Base-by-base conservation (phyloP, 1,140 invertebrate genomes). In the Bombus haemorrhoidalis region DNA sequence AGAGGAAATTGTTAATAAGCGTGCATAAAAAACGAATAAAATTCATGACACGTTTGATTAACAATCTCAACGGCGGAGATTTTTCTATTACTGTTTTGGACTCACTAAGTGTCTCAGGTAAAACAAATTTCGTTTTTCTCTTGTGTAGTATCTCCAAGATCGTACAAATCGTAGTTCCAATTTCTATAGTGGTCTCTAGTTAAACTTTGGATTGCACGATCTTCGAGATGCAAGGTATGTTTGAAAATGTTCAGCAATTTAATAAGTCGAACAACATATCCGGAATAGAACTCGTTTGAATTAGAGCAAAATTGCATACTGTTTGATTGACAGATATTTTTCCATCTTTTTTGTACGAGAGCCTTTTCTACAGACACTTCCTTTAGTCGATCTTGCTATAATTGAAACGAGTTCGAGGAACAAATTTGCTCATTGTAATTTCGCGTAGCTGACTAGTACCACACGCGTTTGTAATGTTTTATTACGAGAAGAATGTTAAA, bases 291-390 rank as follows among this genome's bases (percentile, higher is more conserved):
- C 28, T 72, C 13, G 34, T 32, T 72, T 32, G 32, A 66, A 43
- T 32, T 32, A 22, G 32, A 34, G 57, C 57, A 34, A 41, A 72
- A 22, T 8, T 13, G n/a, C 18, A 37, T 32, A 41, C 74, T n/a
- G n/a, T 22, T 75, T 82, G 25, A 75, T 74, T 66, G 12, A 78
- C n/a, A 69, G n/a, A 53, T 84, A 84, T 84, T 84, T 84, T 84
- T 84, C 47, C 75, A 79, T 72, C 28, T 53, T 15, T 59, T 84
- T 84, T 79, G 41, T 84, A 79, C 53, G 39, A 72, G 25, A 71
- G 3, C 22, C 32, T 79, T 57, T 77, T 79, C 53, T 78, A 72
- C 37, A n/a, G 28, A 66, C 13, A 15, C 32, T 47, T 72, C 37
- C 53, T 79, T 77, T 69, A 22, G 12, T 34, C n/a, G 12, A 32